Evolutionary conservation across 2,113 vertebrate genomes (phyloP).

Genomic region (Nanorana parkeri): DNA sequence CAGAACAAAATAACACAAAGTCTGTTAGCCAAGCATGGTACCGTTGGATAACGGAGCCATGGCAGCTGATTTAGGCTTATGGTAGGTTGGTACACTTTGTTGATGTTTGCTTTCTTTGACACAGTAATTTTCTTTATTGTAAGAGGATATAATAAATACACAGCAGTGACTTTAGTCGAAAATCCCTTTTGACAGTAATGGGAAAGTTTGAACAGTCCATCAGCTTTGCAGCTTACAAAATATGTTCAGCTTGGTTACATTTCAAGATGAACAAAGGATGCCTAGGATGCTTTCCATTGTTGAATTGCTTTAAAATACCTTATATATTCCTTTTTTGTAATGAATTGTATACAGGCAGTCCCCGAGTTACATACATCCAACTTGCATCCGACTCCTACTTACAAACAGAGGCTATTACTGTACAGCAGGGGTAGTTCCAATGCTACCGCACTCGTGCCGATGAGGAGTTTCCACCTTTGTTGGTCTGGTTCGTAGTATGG

Average conservation of each 20-base stretch:
- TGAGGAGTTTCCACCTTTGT: no score
- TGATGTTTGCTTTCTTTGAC: slow-evolving; percentile 20
- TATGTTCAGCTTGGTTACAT: neutral
- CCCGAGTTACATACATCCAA: no score
- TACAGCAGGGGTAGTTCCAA: no score
- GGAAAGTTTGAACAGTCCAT: slow-evolving; percentile 1
- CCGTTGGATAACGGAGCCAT: neutral
- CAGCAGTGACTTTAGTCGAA: neutral
- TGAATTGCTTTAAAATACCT: no score
- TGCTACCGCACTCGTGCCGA: no score
- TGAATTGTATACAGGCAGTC: no score
- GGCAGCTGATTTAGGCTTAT: neutral
- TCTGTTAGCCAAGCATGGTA: neutral
- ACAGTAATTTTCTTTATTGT: slow-evolving; percentile 1
- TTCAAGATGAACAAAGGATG: neutral
- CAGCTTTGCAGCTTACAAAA: slow-evolving; percentile 9
- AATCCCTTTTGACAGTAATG: slow-evolving; percentile 32
- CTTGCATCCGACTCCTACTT: no score
- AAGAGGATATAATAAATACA: slow-evolving; percentile 16
- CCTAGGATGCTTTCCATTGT: no score
- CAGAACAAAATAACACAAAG: neutral
- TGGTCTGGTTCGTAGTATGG: no score
- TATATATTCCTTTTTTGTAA: no score
- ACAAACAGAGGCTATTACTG: no score
- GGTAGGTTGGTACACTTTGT: neutral